Evolutionary conservation across 2,113 vertebrate genomes (phyloP).

Genomic region (Columbina picui): DNA sequence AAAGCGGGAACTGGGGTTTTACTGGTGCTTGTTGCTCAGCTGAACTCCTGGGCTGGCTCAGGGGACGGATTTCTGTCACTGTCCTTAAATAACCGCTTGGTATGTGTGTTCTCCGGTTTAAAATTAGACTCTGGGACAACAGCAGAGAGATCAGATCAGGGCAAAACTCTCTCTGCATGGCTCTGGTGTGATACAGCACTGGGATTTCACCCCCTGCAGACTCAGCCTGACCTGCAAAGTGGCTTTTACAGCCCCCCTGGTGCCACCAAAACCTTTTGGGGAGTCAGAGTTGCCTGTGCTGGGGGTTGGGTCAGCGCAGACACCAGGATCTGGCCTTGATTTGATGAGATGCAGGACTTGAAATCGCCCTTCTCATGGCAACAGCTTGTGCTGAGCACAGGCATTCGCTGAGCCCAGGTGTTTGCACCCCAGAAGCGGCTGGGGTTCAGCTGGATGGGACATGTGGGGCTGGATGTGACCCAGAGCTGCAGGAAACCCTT

Average conservation of each 20-base stretch:
- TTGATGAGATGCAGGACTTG: neutral
- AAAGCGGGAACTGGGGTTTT: neutral
- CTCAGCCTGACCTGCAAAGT: neutral
- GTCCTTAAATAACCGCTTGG: neutral
- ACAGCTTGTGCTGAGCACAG: neutral
- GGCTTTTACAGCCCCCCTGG: neutral
- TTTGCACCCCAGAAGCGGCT: neutral
- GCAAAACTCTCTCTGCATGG: neutral
- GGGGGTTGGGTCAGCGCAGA: neutral
- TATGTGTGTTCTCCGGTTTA: neutral
- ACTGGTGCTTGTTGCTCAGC: neutral
- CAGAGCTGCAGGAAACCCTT: neutral
- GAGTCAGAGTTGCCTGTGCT: neutral
- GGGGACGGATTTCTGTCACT: neutral
- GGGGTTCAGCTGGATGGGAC: neutral
- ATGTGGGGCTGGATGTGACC: neutral
- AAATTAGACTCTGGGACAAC: conserved; percentile 44
- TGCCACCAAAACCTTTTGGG: neutral
- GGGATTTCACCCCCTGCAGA: neutral
- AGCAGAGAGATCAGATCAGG: neutral
- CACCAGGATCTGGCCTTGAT: fast-evolving
- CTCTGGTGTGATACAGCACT: neutral
- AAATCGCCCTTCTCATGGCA: neutral
- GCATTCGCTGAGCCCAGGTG: neutral
- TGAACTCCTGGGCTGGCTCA: neutral